Evolutionary conservation across 2,113 vertebrate genomes (phyloP), one percentile per base, ranked within the genome.

Genomic region (Hippotragus niger): DNA sequence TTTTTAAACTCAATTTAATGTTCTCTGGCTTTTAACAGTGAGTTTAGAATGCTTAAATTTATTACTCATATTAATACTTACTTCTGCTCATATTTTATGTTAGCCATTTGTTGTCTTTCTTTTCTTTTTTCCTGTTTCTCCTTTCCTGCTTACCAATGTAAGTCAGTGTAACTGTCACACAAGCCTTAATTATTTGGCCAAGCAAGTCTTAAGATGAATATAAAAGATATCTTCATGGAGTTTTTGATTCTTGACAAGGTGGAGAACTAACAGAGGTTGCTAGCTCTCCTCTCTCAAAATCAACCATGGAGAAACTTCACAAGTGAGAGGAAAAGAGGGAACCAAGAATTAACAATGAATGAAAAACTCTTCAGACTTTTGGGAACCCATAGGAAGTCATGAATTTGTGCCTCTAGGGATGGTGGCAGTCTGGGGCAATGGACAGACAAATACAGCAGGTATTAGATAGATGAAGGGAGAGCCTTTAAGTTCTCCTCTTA

Each of bases 11-110:
- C 40, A 90, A 53, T 88, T 78, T 76, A 88, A 62, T 90, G 8
- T 92, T 93, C 31, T 95, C 89, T 91, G 47, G n/a, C 29, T 97
- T 91, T 96, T 94, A 92, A 74, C 87, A 91, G 27, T 93, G 47
- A 91, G 2, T 55, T 87, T 90, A 55, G n/a, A 89, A 88, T 7
- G 71, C 23, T 94, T 52, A 88, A 21, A 82, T 55, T 91, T 91
- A 58, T 92, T 94, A 92, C 16, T 96, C 29, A 23, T 27, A 83
- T 78, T 86, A 87, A 85, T 11, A 57, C 80, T 95, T 93, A 52
- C 81, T 95, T 93, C 29, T 97, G 47, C 57, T 86, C 21, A 67
- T 55, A 94, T 96, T 81, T 96, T 31, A 95, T 67, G 5, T 91
- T 80, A 67, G 50, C 55, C 52, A 60, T 52, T 19, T 89, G 67